These are phyloP conservation scores for Hiodon alosoides DNA, from an alignment of 2,113 vertebrate genomes.

Conservation along the genomic window DNA sequence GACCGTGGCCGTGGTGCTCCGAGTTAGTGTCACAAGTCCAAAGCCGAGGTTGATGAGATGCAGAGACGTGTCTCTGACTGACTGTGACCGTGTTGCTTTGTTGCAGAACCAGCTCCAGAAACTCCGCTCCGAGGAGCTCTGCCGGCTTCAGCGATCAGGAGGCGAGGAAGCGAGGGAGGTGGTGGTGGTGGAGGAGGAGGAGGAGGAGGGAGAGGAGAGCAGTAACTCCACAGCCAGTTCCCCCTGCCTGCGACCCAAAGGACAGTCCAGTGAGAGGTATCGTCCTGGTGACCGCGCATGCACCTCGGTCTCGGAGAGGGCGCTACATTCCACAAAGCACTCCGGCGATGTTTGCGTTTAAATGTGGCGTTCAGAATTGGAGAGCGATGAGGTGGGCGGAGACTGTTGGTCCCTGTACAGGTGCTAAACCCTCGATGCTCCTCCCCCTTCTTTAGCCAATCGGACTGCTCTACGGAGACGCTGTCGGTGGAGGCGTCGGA, in stretches of 20 bases:
- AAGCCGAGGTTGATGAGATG: too few relatives aligned
- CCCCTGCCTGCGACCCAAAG: conserved; percentile 67
- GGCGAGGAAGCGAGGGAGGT: conserved; percentile 15
- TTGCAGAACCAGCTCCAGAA: conserved; percentile 71
- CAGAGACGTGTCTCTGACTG: too few relatives aligned
- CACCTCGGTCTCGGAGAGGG: too few relatives aligned
- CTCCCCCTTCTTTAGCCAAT: conserved; percentile 59
- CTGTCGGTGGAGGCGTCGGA: conserved; percentile 70
- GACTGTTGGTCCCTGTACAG: neutral
- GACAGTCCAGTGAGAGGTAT: too few relatives aligned
- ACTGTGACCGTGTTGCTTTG: neutral
- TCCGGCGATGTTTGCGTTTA: too few relatives aligned
- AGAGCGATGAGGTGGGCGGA: too few relatives aligned
- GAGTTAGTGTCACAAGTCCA: too few relatives aligned
- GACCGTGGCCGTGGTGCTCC: too few relatives aligned
- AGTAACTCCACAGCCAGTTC: conserved; percentile 74
- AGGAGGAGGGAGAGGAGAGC: conserved; percentile 70
- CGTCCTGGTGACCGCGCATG: too few relatives aligned
- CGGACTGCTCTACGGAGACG: conserved; percentile 81
- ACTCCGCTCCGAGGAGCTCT: conserved; percentile 65
- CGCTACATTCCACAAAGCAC: too few relatives aligned
- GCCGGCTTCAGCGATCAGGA: conserved; percentile 40
- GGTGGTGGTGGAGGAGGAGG: conserved; percentile 46
- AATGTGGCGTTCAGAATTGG: too few relatives aligned
- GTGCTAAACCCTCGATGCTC: conserved; percentile 14